Base-by-base conservation (phyloP, 2,888 invertebrate genomes). In the Parascotia fuliginaria region DNA sequence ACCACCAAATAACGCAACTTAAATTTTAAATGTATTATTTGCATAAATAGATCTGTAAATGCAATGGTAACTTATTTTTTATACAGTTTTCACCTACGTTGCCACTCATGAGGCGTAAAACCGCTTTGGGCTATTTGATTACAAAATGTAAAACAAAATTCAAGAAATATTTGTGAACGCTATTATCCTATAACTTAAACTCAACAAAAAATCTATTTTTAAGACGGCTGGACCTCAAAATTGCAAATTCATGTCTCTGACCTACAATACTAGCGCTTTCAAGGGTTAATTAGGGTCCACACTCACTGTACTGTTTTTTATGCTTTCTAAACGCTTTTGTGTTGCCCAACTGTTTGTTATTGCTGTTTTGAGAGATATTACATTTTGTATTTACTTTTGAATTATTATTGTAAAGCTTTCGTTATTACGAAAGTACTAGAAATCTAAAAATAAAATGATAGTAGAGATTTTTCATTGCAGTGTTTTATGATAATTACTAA, bases 201-300 rank as follows among this genome's bases (percentile, higher is more conserved):
- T 40, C 11, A 1, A 4, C 0, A 16, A 9, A 9, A 50, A 14
- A 36, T 55, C 36, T 24, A 48, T 59, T 59, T 63, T 55, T 47
- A 59, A 59, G 55, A 46, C 16, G 47, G 42, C 41, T 29, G 47
- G 50, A 60, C 53, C 42, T 60, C 56, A 56, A 60, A 51, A 63
- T 63, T 63, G 53, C 51, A 60, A 63, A 63, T 60, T 63, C 55
- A 56, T 60, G 56, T 54, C 60, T 28, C 34, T 54, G 43, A 50
- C 56, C 53, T 45, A 60, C 48, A 63, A 54, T 60, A 54, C 50
- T 55, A 62, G 48, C 45, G 42, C 27, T 63, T 60, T 49, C 19
- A 51, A 48, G 60, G 46, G 43, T 56, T 60, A 63, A 63, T 63
- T 60, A 63, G 50, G 39, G 45, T 47, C 33, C 15, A 33, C 24